phyloP scores from a whole-genome alignment of 2,113 vertebrate species.

The Paradoxurus hermaphroditus region DNA sequence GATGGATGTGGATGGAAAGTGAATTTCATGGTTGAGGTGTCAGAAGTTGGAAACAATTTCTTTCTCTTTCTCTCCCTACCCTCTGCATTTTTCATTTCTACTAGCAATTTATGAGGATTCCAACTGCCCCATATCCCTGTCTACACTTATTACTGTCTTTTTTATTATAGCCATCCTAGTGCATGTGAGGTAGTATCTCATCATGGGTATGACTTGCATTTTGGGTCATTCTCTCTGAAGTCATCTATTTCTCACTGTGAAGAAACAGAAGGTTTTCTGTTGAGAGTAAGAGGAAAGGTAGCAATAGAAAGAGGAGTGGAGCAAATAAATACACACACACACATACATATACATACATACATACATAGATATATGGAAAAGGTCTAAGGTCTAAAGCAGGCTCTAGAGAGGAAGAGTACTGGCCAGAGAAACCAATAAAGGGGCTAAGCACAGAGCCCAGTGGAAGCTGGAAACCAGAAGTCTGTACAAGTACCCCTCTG shows the following conservation, averaged over 20 bases:
- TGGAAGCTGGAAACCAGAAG: neutral
- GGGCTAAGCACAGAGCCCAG: neutral
- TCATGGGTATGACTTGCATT: neutral
- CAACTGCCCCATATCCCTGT: neutral
- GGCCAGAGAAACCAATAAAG: neutral
- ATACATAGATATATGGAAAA: no score
- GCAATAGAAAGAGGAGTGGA: neutral
- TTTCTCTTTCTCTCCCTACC: neutral
- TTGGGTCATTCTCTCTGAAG: neutral
- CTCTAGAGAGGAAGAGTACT: neutral
- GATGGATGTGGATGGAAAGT: neutral
- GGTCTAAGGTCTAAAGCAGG: neutral
- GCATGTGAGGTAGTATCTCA: neutral
- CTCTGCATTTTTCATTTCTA: neutral
- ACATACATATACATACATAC: no score
- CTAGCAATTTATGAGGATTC: neutral
- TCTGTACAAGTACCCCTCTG: neutral
- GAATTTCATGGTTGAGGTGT: neutral
- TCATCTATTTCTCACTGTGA: neutral
- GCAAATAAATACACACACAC: neutral
- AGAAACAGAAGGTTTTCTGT: neutral
- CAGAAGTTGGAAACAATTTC: neutral
- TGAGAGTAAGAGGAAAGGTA: neutral
- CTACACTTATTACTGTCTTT: neutral
- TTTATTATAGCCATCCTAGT: neutral